Percentiles rank a stretch among this genome's conserved stretches.
Evolutionary conservation across 2,888 invertebrate genomes (phyloP).

Genomic region (Campaea margaritaria): DNA sequence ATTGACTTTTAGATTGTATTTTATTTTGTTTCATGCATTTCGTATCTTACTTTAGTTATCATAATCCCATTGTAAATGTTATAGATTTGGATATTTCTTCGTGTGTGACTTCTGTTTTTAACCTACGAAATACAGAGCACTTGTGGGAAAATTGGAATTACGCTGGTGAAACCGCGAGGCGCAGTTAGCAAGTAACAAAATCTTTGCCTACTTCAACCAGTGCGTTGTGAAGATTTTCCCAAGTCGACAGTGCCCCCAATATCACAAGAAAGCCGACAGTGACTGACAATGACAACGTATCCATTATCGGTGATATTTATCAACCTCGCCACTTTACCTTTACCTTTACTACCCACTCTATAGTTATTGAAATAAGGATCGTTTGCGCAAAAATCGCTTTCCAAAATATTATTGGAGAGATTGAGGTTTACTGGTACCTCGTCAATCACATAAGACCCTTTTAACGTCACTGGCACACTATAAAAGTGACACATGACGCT

Average conservation of each 20-base stretch:
- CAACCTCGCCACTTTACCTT: conserved; percentile 21
- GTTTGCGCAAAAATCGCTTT: conserved; percentile 19
- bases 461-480: conserved; percentile 60
- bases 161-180: no score
- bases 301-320: conserved; percentile 37
- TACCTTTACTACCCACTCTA: conserved; percentile 18
- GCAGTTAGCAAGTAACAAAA: no score
- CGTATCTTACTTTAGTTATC: no score
- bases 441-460: conserved; percentile 64
- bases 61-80: no score
- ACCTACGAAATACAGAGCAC: no score
- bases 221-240: no score
- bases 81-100: no score
- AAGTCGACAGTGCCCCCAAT: background rate
- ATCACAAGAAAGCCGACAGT: conserved; percentile 31
- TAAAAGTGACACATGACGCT: conserved; percentile 60
- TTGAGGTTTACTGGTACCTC: conserved; percentile 46
- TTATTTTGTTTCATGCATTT: no score
- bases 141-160: no score
- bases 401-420: conserved; percentile 14
- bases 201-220: no score
- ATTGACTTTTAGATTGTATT: no score
- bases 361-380: background rate
- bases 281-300: conserved; percentile 40
- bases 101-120: no score